Evolutionary conservation across 2,888 invertebrate genomes (phyloP).

Genomic region (Baronia brevicornis): DNA sequence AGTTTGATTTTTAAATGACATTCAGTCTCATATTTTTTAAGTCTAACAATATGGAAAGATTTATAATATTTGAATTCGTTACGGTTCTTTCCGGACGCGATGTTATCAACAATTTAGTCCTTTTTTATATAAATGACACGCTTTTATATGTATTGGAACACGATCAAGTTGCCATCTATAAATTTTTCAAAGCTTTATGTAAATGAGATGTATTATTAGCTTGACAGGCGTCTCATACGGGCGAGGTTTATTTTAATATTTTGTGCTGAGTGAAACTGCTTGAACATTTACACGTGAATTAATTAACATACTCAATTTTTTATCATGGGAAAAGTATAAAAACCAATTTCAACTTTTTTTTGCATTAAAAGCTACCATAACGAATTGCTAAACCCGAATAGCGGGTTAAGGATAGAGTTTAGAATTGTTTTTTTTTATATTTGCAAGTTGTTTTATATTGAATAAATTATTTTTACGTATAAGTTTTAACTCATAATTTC

Average conservation of each 20-base stretch:
- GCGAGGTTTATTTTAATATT: neutral
- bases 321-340: slow-evolving; percentile 1
- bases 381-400: too few relatives aligned
- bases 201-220: neutral
- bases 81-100: too few relatives aligned
- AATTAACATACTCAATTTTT: slow-evolving; percentile 5
- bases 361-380: too few relatives aligned
- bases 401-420: too few relatives aligned
- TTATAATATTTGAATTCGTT: too few relatives aligned
- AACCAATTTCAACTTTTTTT: neutral
- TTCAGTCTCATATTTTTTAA: too few relatives aligned
- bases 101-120: slow-evolving; percentile 1
- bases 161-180: neutral
- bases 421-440: too few relatives aligned
- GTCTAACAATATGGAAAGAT: too few relatives aligned
- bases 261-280: neutral
- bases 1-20: too few relatives aligned
- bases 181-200: neutral
- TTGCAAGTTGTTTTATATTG: too few relatives aligned
- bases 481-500: too few relatives aligned
- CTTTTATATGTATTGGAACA: neutral
- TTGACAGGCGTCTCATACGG: neutral
- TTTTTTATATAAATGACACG: slow-evolving; percentile 2
- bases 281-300: slow-evolving; percentile 2
- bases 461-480: too few relatives aligned